Conservation (phyloP, 2,888 invertebrate species). For the Troides aeacus region DNA sequence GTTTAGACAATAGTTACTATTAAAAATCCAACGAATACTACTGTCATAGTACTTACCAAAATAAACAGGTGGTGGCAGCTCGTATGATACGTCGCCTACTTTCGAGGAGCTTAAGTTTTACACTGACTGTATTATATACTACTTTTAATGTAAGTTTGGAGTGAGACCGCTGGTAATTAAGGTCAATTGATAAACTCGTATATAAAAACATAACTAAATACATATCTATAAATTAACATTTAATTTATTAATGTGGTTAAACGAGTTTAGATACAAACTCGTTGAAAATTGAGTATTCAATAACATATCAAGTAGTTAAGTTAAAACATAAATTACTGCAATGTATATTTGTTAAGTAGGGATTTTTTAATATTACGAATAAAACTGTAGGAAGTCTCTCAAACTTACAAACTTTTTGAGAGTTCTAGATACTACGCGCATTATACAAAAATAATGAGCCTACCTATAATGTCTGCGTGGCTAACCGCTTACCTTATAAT, state of each 20-base stretch:
- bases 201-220: slow-evolving; percentile 4
- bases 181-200: slow-evolving; percentile 24
- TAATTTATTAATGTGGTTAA: not conserved
- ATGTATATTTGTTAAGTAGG: too few species aligned
- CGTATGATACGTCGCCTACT: slow-evolving; percentile 3
- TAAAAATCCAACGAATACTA: not conserved
- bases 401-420: too few species aligned
- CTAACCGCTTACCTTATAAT: too few species aligned
- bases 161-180: slow-evolving; percentile 7
- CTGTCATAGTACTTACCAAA: not conserved
- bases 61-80: not conserved
- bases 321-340: too few species aligned
- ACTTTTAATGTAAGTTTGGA: slow-evolving; percentile 13
- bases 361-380: too few species aligned
- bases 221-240: not conserved
- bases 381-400: too few species aligned
- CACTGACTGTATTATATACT: slow-evolving; percentile 6
- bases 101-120: slow-evolving; percentile 13
- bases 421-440: too few species aligned
- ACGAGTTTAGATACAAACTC: too few species aligned
- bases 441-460: too few species aligned
- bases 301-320: too few species aligned
- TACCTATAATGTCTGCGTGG: too few species aligned
- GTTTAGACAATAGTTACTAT: not conserved
- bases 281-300: too few species aligned